A percentile compares a stretch with the other conserved stretches of the same genome.
phyloP scores from a whole-genome alignment of 2,888 invertebrate species.

The Xestia xanthographa region DNA sequence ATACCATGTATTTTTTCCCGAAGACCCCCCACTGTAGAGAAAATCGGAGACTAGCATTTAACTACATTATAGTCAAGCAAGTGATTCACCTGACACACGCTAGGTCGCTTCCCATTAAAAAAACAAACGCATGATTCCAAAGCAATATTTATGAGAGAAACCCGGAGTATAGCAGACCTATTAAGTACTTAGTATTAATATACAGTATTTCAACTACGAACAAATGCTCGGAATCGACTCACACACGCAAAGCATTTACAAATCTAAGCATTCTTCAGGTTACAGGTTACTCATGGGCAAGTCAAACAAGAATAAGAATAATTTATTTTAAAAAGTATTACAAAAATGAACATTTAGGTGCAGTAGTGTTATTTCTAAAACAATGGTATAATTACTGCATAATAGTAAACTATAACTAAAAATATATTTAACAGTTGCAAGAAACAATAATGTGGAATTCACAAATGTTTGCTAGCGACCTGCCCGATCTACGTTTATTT shows the following conservation, averaged over 20 bases:
- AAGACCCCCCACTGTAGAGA: not conserved
- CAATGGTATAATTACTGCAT: too few species aligned
- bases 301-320: too few species aligned
- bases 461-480: too few species aligned
- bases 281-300: not conserved
- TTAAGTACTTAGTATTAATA: not conserved
- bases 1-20: not conserved
- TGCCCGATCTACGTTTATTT: too few species aligned
- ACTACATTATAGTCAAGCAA: slow-evolving; percentile 7
- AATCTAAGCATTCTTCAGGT: not conserved
- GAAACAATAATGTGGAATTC: too few species aligned
- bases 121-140: slow-evolving; percentile 29
- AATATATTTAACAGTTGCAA: too few species aligned
- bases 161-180: not conserved
- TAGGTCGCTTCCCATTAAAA: slow-evolving; percentile 12
- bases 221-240: not conserved
- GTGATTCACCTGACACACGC: not conserved
- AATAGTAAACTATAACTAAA: too few species aligned
- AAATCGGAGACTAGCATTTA: not conserved
- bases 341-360: too few species aligned
- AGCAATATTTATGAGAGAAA: slow-evolving; percentile 57
- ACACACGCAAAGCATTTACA: not conserved
- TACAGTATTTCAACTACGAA: not conserved
- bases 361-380: too few species aligned
- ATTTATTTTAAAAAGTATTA: too few species aligned